Evolutionary conservation across 2,888 invertebrate species (phyloP).

Genomic region (Drosophila testacea): DNA sequence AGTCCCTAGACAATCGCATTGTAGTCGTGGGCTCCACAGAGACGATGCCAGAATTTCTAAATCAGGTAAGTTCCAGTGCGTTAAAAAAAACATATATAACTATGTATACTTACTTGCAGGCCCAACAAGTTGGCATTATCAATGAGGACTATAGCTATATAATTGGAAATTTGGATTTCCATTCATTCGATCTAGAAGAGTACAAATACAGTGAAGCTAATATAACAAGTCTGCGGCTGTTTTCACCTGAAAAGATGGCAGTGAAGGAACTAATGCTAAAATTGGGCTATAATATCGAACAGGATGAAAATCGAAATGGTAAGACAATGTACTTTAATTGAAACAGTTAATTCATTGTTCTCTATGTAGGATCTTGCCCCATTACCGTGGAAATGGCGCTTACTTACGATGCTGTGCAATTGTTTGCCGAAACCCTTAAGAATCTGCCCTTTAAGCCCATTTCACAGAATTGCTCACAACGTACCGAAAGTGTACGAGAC

Average conservation of each 20-base stretch:
- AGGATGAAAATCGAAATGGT: slow-evolving; percentile 79
- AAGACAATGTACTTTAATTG: neutral
- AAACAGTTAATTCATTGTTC: neutral
- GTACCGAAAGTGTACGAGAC: slow-evolving; percentile 87
- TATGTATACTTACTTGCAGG: slow-evolving; percentile 85
- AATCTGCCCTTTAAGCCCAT: slow-evolving; percentile 86
- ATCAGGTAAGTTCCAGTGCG: slow-evolving; percentile 72
- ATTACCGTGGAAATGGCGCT: slow-evolving; percentile 90
- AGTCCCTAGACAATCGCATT: slow-evolving; percentile 89
- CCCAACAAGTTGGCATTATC: slow-evolving; percentile 98
- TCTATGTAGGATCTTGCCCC: slow-evolving; percentile 80
- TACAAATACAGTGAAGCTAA: slow-evolving; percentile 93
- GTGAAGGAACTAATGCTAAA: slow-evolving; percentile 84
- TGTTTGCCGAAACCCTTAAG: slow-evolving; percentile 92
- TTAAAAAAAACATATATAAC: neutral
- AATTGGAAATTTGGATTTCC: slow-evolving; percentile 91
- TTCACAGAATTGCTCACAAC: slow-evolving; percentile 87
- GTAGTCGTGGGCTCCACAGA: slow-evolving; percentile 90
- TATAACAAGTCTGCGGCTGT: slow-evolving; percentile 90
- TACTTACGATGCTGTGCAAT: slow-evolving; percentile 92
- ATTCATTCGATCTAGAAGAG: slow-evolving; percentile 88
- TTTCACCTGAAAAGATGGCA: slow-evolving; percentile 87
- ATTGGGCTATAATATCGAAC: slow-evolving; percentile 65
- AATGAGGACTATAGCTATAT: slow-evolving; percentile 95
- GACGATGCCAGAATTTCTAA: slow-evolving; percentile 87